A percentile compares a stretch with the other conserved stretches of the same genome.
phyloP scores from a whole-genome alignment of 2,888 invertebrate genomes.

The Drosophila engyochracea region DNA sequence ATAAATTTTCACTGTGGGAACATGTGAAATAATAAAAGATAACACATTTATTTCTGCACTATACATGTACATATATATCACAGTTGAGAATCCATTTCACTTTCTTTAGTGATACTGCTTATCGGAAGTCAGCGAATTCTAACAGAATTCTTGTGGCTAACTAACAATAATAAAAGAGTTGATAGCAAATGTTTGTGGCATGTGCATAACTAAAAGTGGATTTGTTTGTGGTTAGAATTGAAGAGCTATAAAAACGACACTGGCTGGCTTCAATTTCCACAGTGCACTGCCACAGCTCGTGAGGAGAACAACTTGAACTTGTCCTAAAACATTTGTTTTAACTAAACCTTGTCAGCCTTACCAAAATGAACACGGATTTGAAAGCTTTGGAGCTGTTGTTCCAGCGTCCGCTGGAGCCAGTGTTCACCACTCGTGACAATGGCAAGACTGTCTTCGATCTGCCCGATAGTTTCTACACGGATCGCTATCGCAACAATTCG shows the following conservation, averaged over 20 bases:
- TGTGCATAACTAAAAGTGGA: not conserved
- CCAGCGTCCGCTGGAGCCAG: constrained; percentile 84
- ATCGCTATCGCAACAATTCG: constrained; percentile 75
- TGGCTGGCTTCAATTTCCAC: not conserved
- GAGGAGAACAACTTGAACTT: constrained; percentile 11
- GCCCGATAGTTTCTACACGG: constrained; percentile 82
- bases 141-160: not conserved
- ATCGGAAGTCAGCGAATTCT: not conserved
- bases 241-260: constrained; percentile 40
- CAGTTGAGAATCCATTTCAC: not conserved
- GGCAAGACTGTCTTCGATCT: constrained; percentile 83
- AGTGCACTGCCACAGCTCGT: constrained; percentile 37
- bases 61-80: not conserved
- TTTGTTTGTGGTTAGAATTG: constrained; percentile 11
- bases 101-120: not conserved
- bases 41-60: not conserved
- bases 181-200: not conserved
- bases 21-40: constrained; percentile 32
- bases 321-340: not conserved
- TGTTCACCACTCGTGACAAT: constrained; percentile 82
- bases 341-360: not conserved
- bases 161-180: constrained; percentile 1
- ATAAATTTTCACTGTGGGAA: constrained; percentile 8
- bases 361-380: constrained; percentile 68
- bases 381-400: constrained; percentile 82